These are phyloP conservation scores for Rhamnusium bicolor DNA, from an alignment of 2,888 invertebrate species.

Conservation along the genomic window DNA sequence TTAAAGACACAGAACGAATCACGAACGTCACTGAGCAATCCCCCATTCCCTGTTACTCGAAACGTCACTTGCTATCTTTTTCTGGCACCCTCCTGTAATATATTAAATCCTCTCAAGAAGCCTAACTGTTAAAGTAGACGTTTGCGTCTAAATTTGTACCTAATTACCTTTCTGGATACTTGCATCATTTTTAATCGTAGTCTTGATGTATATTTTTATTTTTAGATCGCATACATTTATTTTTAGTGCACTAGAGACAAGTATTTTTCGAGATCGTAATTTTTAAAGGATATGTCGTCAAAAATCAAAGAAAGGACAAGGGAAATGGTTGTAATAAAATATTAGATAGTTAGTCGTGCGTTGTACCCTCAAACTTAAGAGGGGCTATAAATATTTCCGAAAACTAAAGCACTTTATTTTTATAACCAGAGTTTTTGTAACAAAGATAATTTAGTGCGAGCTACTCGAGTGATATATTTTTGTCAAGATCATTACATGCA, in stretches of 20 bases:
- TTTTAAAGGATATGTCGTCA: constrained; percentile 5
- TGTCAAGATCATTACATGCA: not conserved
- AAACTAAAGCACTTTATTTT: not conserved
- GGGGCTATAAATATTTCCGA: constrained; percentile 4
- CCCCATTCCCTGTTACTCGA: not conserved
- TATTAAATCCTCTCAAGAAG: not conserved
- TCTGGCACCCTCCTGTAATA: not conserved
- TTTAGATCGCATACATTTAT: not conserved
- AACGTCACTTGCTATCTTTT: not conserved
- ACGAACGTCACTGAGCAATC: not conserved
- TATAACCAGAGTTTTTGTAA: not conserved
- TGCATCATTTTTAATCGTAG: not conserved
- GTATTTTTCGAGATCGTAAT: not conserved
- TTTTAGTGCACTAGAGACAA: not conserved
- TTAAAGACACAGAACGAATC: no score
- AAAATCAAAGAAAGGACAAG: constrained; percentile 3
- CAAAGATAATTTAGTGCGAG: not conserved
- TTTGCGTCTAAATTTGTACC: constrained; percentile 7
- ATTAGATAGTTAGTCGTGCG: not conserved
- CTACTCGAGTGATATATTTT: constrained; percentile 13
- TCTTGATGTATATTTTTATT: not conserved
- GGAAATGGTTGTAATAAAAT: not conserved
- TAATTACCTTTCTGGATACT: constrained; percentile 1
- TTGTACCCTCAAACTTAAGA: constrained; percentile 2
- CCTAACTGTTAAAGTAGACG: not conserved